A percentile compares a stretch with the other conserved stretches of the same genome.
These are phyloP conservation scores for Drosophila ironensis DNA, from an alignment of 1,140 invertebrate genomes.

Conservation along the genomic window DNA sequence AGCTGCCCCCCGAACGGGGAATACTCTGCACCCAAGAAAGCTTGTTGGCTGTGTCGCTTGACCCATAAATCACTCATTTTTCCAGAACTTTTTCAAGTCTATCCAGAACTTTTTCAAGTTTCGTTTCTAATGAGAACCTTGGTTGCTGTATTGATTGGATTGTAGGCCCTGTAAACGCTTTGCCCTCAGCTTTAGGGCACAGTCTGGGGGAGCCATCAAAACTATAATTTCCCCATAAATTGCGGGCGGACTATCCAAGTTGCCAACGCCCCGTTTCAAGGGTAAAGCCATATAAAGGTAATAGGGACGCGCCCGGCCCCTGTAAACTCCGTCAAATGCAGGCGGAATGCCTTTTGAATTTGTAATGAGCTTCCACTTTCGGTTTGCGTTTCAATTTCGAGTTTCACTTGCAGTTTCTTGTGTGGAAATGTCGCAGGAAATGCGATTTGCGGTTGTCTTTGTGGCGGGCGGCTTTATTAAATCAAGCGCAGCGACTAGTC, in stretches of 20 bases:
- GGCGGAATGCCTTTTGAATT: constrained; percentile 60
- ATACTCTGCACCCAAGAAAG: too few species aligned
- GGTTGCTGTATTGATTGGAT: too few species aligned
- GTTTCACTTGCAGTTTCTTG: constrained; percentile 38
- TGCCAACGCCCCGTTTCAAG: background rate
- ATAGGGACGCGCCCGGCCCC: background rate
- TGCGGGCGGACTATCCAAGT: background rate
- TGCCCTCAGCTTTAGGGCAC: background rate
- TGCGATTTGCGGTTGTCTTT: constrained; percentile 14
- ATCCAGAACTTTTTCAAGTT: too few species aligned
- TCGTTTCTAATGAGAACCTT: too few species aligned
- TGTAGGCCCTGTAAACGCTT: too few species aligned
- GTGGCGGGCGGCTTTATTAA: constrained; percentile 3
- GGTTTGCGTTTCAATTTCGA: constrained; percentile 26
- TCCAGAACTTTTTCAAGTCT: too few species aligned
- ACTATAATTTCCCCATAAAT: background rate
- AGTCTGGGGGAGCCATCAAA: background rate
- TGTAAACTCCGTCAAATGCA: constrained; percentile 33
- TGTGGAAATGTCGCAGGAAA: constrained; percentile 43
- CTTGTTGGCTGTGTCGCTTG: too few species aligned
- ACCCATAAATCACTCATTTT: too few species aligned
- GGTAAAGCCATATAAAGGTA: background rate
- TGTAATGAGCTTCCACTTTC: constrained; percentile 43
- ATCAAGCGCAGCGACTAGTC: constrained; percentile 42
- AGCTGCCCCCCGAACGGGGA: too few species aligned